These are phyloP conservation scores for Alouatta palliata DNA, from an alignment of 2,113 vertebrate species.

Conservation along the genomic window DNA sequence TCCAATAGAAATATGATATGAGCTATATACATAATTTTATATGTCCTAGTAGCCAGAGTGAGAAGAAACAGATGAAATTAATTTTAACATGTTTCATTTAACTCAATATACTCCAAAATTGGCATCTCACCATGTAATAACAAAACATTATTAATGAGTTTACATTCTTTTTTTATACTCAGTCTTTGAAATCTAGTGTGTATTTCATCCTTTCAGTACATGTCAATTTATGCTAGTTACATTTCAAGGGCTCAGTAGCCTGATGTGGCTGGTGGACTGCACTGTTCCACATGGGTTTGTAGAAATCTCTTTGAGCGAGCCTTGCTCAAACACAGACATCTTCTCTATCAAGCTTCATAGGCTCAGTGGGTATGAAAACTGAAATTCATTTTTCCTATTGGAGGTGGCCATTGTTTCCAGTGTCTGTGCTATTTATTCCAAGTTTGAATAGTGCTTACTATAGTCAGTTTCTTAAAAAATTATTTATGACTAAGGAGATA, in stretches of 20 bases:
- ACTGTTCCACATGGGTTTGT: accelerated
- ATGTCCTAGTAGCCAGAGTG: background rate
- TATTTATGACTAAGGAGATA: background rate
- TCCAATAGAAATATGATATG: background rate
- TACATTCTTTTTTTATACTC: background rate
- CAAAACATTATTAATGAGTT: background rate
- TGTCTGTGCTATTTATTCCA: background rate
- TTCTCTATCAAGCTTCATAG: background rate
- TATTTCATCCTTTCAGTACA: background rate
- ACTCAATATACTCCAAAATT: background rate
- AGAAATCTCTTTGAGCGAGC: background rate
- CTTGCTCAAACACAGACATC: background rate
- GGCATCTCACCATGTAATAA: background rate
- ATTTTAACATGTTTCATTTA: background rate
- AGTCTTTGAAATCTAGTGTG: background rate
- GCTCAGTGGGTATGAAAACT: background rate
- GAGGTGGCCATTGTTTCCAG: background rate
- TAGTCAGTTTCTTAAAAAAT: background rate
- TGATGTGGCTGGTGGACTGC: too few species aligned
- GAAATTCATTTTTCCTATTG: background rate
- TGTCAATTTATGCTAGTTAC: background rate
- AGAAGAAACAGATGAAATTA: background rate
- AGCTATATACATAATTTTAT: background rate
- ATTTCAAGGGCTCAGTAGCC: background rate
- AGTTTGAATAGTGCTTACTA: background rate